These are phyloP conservation scores for Dasysyrphus tricinctus DNA, from an alignment of 2,888 invertebrate genomes.

Conservation along the genomic window DNA sequence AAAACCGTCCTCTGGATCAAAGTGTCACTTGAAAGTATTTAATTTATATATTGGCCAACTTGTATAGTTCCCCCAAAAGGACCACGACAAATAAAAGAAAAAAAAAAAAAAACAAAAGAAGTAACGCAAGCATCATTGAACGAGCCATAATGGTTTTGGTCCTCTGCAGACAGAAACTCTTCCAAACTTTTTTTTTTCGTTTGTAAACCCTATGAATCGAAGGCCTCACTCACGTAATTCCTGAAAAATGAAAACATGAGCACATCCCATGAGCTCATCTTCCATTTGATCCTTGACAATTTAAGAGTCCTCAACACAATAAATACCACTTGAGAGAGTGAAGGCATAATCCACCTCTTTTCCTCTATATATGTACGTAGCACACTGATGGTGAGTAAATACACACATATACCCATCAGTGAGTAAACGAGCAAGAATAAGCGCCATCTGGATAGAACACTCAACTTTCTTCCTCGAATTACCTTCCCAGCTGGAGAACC, in stretches of 20 bases:
- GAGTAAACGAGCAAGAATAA: constrained; percentile 40
- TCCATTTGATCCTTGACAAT: constrained; percentile 74
- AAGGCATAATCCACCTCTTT: constrained; percentile 68
- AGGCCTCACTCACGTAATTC: constrained; percentile 70
- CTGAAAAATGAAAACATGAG: constrained; percentile 72
- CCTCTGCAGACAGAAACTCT: constrained; percentile 35
- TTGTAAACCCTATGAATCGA: constrained; percentile 67
- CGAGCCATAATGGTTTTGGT: constrained; percentile 3
- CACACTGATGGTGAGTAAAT: constrained; percentile 24
- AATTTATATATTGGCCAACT: constrained; percentile 61
- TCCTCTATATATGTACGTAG: constrained; percentile 3
- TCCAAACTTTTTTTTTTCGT: constrained; percentile 34
- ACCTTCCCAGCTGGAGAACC: constrained; percentile 32
- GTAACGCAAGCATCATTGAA: constrained; percentile 30
- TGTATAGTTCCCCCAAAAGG: not conserved
- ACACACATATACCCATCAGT: constrained; percentile 10
- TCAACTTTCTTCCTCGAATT: constrained; percentile 30
- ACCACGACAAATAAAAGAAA: constrained; percentile 7
- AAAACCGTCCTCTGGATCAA: constrained; percentile 28
- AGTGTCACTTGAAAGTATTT: constrained; percentile 43
- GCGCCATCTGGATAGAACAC: constrained; percentile 55
- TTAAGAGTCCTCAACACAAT: constrained; percentile 75
- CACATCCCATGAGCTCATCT: constrained; percentile 72
- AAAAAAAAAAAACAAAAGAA: no score
- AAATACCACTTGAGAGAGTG: constrained; percentile 73